These are phyloP conservation scores for Parasteatoda tepidariorum DNA, from an alignment of 1,140 invertebrate genomes.

Conservation along the genomic window DNA sequence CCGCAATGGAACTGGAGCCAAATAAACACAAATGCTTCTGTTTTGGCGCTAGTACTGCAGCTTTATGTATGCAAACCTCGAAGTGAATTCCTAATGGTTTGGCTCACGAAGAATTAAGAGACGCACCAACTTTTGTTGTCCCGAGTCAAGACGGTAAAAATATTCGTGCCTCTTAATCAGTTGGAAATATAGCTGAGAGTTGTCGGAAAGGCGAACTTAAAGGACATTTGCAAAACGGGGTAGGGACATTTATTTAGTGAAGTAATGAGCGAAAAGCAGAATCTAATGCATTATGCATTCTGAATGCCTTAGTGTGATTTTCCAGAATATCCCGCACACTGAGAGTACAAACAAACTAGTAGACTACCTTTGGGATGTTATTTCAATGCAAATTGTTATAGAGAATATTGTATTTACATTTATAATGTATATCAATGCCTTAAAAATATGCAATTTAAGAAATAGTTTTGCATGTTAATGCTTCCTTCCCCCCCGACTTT, in stretches of 20 bases:
- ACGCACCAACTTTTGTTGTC: conserved; percentile 23
- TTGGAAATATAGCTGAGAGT: conserved; percentile 20
- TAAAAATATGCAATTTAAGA: too few species aligned
- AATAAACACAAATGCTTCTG: too few species aligned
- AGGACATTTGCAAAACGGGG: conserved; percentile 40
- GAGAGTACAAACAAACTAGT: too few species aligned
- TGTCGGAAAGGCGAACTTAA: conserved; percentile 46
- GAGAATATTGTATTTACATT: too few species aligned
- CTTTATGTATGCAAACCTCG: conserved; percentile 37
- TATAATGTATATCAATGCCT: too few species aligned
- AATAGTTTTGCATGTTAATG: too few species aligned
- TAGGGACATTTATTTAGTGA: conserved; percentile 45
- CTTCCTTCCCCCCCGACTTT: too few species aligned
- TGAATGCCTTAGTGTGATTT: not conserved
- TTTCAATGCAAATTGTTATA: too few species aligned
- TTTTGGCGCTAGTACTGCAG: too few species aligned
- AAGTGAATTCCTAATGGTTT: conserved; percentile 42
- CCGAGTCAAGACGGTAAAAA: conserved; percentile 24
- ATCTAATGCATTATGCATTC: conserved; percentile 46
- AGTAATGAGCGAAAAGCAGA: conserved; percentile 48
- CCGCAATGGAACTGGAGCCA: too few species aligned
- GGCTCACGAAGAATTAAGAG: conserved; percentile 54
- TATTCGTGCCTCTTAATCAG: conserved; percentile 59
- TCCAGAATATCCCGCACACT: too few species aligned
- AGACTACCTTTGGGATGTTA: too few species aligned